phyloP scores from a whole-genome alignment of 2,888 invertebrate species.

The Scaptomyza polygonia region DNA sequence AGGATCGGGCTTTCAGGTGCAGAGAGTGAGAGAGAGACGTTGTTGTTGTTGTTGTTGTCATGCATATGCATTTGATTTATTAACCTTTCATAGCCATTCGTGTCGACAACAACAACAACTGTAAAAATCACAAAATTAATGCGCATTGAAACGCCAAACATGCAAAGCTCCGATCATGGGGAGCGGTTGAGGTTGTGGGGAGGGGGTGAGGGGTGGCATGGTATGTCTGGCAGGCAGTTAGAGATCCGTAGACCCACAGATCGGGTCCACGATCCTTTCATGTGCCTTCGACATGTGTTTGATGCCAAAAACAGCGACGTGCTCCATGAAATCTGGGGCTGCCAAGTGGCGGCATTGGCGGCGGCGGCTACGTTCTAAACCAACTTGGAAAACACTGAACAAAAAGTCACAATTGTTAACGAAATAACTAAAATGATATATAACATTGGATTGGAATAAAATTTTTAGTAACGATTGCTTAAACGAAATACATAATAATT shows the following conservation, averaged over 20 bases:
- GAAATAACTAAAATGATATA: too few species aligned
- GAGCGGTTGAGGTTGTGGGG: too few species aligned
- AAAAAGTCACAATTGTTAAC: not conserved
- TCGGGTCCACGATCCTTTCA: constrained; percentile 66
- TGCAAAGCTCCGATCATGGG: constrained; percentile 64
- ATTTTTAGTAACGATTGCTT: too few species aligned
- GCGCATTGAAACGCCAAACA: constrained; percentile 80
- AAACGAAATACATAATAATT: too few species aligned
- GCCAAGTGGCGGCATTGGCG: constrained; percentile 32
- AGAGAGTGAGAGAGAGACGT: constrained; percentile 49
- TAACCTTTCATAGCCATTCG: constrained; percentile 80
- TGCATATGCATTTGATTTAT: constrained; percentile 80
- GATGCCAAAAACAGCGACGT: constrained; percentile 80
- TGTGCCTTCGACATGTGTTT: constrained; percentile 78
- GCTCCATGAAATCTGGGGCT: constrained; percentile 69
- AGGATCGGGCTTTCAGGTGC: constrained; percentile 66
- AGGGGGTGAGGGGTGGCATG: not conserved
- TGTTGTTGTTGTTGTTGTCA: constrained; percentile 50
- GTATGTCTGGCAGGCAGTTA: not conserved
- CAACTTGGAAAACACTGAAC: constrained; percentile 10
- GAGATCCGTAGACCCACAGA: constrained; percentile 23
- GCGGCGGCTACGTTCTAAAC: constrained; percentile 53
- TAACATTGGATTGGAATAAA: too few species aligned
- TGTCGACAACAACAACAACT: constrained; percentile 68
- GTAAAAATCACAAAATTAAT: constrained; percentile 69